These are phyloP conservation scores for Allophyes oxyacanthae DNA, from an alignment of 2,888 invertebrate genomes.

Conservation along the genomic window DNA sequence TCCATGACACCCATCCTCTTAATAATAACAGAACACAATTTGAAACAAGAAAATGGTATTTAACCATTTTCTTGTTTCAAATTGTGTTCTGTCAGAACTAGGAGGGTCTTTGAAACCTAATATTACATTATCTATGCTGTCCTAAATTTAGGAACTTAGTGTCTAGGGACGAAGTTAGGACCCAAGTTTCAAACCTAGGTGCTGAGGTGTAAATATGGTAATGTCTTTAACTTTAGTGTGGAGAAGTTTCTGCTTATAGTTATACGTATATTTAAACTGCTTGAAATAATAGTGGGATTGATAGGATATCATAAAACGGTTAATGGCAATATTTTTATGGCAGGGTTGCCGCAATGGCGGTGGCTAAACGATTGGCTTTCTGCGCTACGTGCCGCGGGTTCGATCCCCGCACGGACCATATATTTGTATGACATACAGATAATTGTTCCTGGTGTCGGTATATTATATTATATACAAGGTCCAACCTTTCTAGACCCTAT, in stretches of 20 bases:
- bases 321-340: neutral
- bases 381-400: too few relatives aligned
- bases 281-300: neutral
- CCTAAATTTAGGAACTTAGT: conserved; percentile 12
- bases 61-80: neutral
- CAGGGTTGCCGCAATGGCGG: too few relatives aligned
- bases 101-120: conserved; percentile 3
- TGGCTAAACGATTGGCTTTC: too few relatives aligned
- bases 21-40: neutral
- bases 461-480: too few relatives aligned
- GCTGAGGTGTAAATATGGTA: conserved; percentile 30
- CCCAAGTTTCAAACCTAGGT: conserved; percentile 22
- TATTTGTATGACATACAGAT: too few relatives aligned
- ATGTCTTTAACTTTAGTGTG: conserved; percentile 26
- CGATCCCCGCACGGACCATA: too few relatives aligned
- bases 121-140: conserved; percentile 15
- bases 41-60: neutral
- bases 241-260: conserved; percentile 15
- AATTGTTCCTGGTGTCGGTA: too few relatives aligned
- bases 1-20: neutral
- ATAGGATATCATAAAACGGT: conserved; percentile 1
- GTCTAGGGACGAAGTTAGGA: conserved; percentile 29
- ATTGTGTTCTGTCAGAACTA: neutral
- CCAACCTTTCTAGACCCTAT: too few relatives aligned
- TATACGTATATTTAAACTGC: conserved; percentile 9